Base-by-base conservation (phyloP, 2,797 vertebrate genomes). In the Eleutherodactylus coqui region DNA sequence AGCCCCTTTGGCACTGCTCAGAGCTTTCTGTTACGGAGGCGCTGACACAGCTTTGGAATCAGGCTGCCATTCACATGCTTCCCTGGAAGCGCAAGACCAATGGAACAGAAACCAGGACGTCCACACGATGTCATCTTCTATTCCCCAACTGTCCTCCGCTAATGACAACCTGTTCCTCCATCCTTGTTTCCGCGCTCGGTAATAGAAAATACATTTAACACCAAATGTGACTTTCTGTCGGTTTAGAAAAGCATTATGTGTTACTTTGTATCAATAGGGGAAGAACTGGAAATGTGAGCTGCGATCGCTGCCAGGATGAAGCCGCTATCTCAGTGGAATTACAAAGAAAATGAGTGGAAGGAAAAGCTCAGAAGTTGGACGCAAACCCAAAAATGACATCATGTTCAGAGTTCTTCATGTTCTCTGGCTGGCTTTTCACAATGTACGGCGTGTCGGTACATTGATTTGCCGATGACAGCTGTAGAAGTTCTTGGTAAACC, bases 141-240 rank as follows among this genome's bases (percentile, higher is more conserved):
- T 72, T 72, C 27, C 36, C 69, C 69, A 72, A 43, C 36, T 72
- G 69, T 21, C 10, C 1, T 41, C n/a, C 21, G 21, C 43, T 43
- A 72, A 72, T 72, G 0, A 27, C 69, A 72, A n/a, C 69, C 69
- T 72, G 69, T 43, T 72, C 38, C 11, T 41, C 69, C 67, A 11
- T 72, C 69, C 38, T 41, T 72, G 38, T 11, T 72, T 43, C 38
- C 21, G n/a, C 38, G 34, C 64, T 69, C 64, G 24, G 1, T 4
- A 11, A 21, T 67, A 67, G 29, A 67, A 67, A 67, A 67, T 36
- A 21, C 19, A 8, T 21, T 36, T 38, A 69, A 3, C 64, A 14
- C 69, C 21, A 72, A n/a, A 41, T 43, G 69, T 41, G 27, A 24
- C 21, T 72, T 72, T 41, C 4, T 13, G 14, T n/a, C 2, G 13